phyloP scores from a whole-genome alignment of 30 jellyfish, hydroid and myxozoan genomes.

The Catostylus mosaicus region DNA sequence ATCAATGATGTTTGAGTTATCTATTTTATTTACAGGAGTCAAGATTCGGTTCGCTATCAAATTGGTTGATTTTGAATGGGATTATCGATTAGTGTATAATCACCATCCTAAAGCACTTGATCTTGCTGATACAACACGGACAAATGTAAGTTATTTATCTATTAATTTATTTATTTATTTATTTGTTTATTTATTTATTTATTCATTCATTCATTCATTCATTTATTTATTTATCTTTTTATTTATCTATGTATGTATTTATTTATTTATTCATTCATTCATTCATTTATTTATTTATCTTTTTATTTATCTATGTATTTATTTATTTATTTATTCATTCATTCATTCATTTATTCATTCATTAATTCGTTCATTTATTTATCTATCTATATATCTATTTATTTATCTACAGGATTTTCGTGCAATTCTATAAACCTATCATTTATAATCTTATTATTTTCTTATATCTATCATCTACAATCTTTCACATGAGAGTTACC shows the following conservation, averaged over 20 bases:
- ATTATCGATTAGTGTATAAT: slow-evolving; percentile 29
- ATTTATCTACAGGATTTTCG: neutral
- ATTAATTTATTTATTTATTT: neutral
- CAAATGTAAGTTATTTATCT: slow-evolving; percentile 3
- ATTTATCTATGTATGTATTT: neutral
- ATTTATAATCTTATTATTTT: no score
- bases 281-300: no score
- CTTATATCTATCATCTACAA: no score
- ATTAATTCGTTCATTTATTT: no score
- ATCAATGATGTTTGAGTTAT: no score
- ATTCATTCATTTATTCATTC: no score
- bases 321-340: no score
- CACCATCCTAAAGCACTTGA: slow-evolving; percentile 11
- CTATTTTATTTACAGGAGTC: slow-evolving; percentile 6
- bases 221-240: neutral
- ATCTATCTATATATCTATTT: no score
- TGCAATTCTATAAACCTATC: no score
- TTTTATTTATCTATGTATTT: no score
- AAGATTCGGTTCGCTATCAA: slow-evolving; percentile 3
- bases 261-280: no score
- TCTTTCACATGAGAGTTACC: no score
- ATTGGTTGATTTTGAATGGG: slow-evolving; percentile 46
- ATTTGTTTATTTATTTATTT: neutral
- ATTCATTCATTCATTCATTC: neutral
- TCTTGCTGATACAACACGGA: neutral